Conservation (phyloP, 2,113 vertebrate species). For the Cygnus atratus region DNA sequence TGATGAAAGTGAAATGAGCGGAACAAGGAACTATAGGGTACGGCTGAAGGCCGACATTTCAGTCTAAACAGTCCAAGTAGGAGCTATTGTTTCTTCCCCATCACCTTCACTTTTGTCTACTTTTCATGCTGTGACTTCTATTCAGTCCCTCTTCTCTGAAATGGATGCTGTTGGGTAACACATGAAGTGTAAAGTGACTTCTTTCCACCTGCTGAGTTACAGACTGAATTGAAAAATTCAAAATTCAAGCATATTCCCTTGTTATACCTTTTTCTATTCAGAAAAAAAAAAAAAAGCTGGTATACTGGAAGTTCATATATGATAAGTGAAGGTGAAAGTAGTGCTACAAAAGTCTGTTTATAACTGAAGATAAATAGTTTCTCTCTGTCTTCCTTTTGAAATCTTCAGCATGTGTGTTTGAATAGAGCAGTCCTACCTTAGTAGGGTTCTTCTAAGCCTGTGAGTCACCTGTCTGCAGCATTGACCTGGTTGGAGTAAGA, state of each 20-base stretch:
- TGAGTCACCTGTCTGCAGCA: not conserved
- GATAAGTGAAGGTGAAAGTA: slow-evolving; percentile 41
- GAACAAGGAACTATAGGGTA: not conserved
- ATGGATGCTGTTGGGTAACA: slow-evolving; percentile 78
- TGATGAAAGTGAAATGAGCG: slow-evolving; percentile 3
- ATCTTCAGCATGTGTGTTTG: not conserved
- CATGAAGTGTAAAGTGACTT: slow-evolving; percentile 78
- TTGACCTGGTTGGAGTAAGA: not conserved
- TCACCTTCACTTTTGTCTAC: slow-evolving; percentile 54
- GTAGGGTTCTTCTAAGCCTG: not conserved
- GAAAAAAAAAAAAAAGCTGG: not conserved
- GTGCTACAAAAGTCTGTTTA: not conserved
- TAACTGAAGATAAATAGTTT: not conserved
- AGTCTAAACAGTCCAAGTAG: slow-evolving; percentile 58
- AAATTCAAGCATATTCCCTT: slow-evolving; percentile 61
- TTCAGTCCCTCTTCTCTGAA: slow-evolving; percentile 72
- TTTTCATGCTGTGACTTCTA: slow-evolving; percentile 73
- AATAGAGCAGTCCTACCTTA: not conserved
- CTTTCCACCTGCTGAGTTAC: slow-evolving; percentile 73
- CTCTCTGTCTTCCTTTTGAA: not conserved
- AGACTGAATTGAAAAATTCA: slow-evolving; percentile 74
- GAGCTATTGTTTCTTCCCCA: slow-evolving; percentile 62
- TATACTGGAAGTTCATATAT: slow-evolving; percentile 19
- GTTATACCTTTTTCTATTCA: slow-evolving; percentile 47
- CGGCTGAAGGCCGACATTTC: slow-evolving; percentile 19